Conservation (phyloP, 2,113 vertebrate genomes). For the Dinomys branickii region DNA sequence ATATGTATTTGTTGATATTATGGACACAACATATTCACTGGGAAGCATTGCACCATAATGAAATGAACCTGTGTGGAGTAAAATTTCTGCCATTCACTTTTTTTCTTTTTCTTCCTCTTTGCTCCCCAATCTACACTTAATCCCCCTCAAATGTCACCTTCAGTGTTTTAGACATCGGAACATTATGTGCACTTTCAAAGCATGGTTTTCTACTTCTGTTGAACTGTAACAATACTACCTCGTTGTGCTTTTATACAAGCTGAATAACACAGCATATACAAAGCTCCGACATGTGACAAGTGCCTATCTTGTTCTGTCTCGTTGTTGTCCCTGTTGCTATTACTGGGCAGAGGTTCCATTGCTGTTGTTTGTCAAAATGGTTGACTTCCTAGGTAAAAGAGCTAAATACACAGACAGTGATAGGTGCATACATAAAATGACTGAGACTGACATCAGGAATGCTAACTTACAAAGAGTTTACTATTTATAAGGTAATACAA, state of each 20-base stretch:
- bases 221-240: neutral
- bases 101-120: neutral
- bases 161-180: neutral
- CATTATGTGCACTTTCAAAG: neutral
- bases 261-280: neutral
- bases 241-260: neutral
- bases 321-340: neutral
- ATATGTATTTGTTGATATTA: neutral
- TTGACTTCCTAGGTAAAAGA: slow-evolving; percentile 13
- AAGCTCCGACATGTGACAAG: neutral
- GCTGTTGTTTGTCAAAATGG: neutral
- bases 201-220: neutral
- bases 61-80: neutral
- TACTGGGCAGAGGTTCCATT: neutral
- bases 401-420: neutral
- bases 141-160: neutral
- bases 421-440: neutral
- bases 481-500: neutral
- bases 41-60: neutral
- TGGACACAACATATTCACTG: neutral
- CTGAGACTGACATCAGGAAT: neutral
- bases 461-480: neutral
- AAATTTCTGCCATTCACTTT: neutral
- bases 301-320: neutral
- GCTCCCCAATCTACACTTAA: neutral